Evolutionary conservation across 2,888 invertebrate genomes (phyloP).

Genomic region (Sceliomorpha sp.): DNA sequence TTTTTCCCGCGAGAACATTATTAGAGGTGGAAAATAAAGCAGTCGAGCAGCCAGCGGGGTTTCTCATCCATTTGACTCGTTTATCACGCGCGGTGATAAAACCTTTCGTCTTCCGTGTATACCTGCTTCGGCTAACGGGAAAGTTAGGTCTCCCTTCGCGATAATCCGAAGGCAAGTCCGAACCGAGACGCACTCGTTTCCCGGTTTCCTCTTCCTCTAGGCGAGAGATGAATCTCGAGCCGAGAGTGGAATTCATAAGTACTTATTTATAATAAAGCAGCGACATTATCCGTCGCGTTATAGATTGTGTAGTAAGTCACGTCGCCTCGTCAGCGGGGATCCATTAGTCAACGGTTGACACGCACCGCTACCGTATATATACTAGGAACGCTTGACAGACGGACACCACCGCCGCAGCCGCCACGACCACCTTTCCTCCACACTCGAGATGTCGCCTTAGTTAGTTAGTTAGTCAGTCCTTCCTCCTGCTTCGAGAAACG

Average conservation of each 20-base stretch:
- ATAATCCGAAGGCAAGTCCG: conserved; percentile 11
- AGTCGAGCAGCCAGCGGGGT: no score
- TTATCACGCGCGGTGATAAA: not conserved
- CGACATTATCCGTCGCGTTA: conserved; percentile 8
- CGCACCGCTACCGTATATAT: conserved; percentile 53
- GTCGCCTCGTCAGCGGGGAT: conserved; percentile 44
- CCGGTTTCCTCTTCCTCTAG: not conserved
- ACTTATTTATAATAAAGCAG: conserved; percentile 44
- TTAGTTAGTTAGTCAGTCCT: conserved; percentile 46
- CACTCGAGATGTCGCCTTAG: conserved; percentile 37
- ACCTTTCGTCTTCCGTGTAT: conserved; percentile 3
- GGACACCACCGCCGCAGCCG: conserved; percentile 36
- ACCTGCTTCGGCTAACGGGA: conserved; percentile 10
- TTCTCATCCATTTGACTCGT: no score
- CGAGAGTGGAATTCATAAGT: conserved; percentile 16
- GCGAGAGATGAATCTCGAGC: conserved; percentile 10
- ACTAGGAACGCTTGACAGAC: conserved; percentile 35
- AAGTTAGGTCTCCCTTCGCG: no score
- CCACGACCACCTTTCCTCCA: conserved; percentile 19
- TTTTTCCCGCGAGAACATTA: no score
- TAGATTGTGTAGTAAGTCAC: conserved; percentile 42
- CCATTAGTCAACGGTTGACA: conserved; percentile 57
- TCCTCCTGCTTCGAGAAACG: conserved; percentile 43
- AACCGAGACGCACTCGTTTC: conserved; percentile 17
- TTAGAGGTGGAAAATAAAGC: no score